Evolutionary conservation across 2,797 vertebrate genomes (phyloP).

Genomic region (Pelobates cultripes): DNA sequence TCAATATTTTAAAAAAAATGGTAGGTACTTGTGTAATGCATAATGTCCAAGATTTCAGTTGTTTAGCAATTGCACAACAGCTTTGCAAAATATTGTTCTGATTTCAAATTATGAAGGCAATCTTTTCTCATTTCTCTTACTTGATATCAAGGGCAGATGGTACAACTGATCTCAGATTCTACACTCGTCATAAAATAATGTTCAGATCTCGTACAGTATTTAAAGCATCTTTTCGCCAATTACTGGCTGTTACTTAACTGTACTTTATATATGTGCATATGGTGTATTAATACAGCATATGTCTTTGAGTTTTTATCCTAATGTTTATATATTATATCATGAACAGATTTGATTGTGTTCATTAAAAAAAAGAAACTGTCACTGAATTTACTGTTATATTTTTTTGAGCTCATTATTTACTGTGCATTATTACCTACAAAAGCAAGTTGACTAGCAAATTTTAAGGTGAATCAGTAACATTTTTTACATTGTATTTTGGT

Average conservation of each 20-base stretch:
- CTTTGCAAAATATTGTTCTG: neutral
- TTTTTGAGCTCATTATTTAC: neutral
- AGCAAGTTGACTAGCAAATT: no score
- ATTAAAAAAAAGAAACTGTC: constrained; percentile 14
- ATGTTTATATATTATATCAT: neutral
- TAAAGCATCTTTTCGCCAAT: constrained; percentile 34
- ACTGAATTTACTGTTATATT: neutral
- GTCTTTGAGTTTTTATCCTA: constrained; percentile 48
- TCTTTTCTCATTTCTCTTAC: neutral
- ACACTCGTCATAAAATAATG: constrained; percentile 40
- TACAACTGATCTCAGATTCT: constrained; percentile 57
- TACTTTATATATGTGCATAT: constrained; percentile 42
- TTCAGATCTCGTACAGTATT: constrained; percentile 25
- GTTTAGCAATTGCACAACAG: neutral
- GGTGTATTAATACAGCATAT: constrained; percentile 47
- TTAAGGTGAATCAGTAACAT: no score
- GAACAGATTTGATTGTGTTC: constrained; percentile 42
- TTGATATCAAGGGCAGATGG: constrained; percentile 53
- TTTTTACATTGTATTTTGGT: no score
- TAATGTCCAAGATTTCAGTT: neutral
- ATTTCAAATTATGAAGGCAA: neutral
- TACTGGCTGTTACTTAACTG: constrained; percentile 43
- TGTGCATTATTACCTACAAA: no score
- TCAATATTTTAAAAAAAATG: no score
- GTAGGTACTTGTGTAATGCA: neutral